Conservation (phyloP, 1,140 invertebrate genomes). For the Agrypnia vestita region DNA sequence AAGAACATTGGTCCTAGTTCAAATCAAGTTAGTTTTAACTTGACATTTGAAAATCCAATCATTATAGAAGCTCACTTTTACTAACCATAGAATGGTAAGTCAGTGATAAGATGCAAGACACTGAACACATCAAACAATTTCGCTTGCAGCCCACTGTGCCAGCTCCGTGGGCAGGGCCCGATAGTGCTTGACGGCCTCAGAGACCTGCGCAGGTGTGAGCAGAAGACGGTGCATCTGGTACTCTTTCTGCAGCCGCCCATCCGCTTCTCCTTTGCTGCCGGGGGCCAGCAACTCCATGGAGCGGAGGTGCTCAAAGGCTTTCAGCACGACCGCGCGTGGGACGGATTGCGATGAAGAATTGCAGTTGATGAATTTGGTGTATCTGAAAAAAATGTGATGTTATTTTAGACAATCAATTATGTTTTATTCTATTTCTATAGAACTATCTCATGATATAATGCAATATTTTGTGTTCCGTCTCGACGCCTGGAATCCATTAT, state of each 20-base stretch:
- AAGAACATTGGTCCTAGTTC: no score
- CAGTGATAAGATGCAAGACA: no score
- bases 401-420: neutral
- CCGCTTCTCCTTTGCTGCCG: constrained; percentile 63
- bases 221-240: constrained; percentile 86
- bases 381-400: constrained; percentile 71
- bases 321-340: constrained; percentile 87
- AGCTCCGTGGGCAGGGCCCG: constrained; percentile 86
- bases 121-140: neutral
- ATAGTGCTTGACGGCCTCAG: constrained; percentile 81
- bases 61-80: no score
- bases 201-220: constrained; percentile 83
- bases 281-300: constrained; percentile 84
- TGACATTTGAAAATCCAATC: no score
- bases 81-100: no score
- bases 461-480: no score
- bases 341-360: constrained; percentile 83
- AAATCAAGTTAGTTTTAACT: no score
- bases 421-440: neutral
- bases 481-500: no score
- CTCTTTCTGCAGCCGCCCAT: constrained; percentile 79
- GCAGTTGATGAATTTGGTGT: constrained; percentile 85
- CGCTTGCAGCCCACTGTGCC: constrained; percentile 84
- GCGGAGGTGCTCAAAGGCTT: constrained; percentile 92
- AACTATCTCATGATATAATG: neutral